Evolutionary conservation across 2,113 vertebrate species (phyloP).

Genomic region (Nothobranchius kuhntae): DNA sequence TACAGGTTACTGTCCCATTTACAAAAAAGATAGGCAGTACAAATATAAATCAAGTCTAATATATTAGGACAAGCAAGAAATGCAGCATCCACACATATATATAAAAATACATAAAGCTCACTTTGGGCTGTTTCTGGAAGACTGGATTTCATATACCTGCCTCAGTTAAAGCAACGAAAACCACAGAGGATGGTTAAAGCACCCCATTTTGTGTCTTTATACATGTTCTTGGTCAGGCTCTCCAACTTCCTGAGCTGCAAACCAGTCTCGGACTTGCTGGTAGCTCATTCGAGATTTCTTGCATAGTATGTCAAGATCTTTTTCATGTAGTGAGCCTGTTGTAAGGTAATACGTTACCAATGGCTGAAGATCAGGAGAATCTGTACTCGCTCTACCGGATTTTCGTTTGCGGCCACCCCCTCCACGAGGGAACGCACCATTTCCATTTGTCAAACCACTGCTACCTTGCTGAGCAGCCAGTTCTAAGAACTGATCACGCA

Average conservation of each 20-base stretch:
- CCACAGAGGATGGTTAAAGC: constrained; percentile 37
- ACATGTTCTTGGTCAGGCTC: constrained; percentile 74
- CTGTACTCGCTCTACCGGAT: constrained; percentile 45
- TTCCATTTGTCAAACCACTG: constrained; percentile 51
- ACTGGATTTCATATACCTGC: constrained; percentile 66
- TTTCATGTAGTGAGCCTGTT: constrained; percentile 73
- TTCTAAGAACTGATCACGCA: constrained; percentile 80
- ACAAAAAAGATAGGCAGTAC: constrained; percentile 59
- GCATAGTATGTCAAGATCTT: constrained; percentile 81
- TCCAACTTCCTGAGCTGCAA: constrained; percentile 76
- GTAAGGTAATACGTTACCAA: constrained; percentile 69
- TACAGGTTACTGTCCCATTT: constrained; percentile 68
- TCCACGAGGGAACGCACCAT: constrained; percentile 46
- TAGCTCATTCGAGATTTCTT: constrained; percentile 82
- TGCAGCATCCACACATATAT: constrained; percentile 44
- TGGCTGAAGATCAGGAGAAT: constrained; percentile 68
- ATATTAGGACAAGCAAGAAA: constrained; percentile 70
- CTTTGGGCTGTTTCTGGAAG: constrained; percentile 60
- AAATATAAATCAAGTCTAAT: constrained; percentile 67
- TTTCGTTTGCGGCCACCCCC: constrained; percentile 73
- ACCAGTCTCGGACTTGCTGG: constrained; percentile 87
- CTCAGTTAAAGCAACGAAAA: constrained; percentile 70
- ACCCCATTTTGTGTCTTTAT: constrained; percentile 11
- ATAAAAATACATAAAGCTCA: constrained; percentile 50
- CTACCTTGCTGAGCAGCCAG: constrained; percentile 72